These are phyloP conservation scores for Echinops telfairi DNA, from an alignment of 2,113 vertebrate genomes.

Conservation along the genomic window DNA sequence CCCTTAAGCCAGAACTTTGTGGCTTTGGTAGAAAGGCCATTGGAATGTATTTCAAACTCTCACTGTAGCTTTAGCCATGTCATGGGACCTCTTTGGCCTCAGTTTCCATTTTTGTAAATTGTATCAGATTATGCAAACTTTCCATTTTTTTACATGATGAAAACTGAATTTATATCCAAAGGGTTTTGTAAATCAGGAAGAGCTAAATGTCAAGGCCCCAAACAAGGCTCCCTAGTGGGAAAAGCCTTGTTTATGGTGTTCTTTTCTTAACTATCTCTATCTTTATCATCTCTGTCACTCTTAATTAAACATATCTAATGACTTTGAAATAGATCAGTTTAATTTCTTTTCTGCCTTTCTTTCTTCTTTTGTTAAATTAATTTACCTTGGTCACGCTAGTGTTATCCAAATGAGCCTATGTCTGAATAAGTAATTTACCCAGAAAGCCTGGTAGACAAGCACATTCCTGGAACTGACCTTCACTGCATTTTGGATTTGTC, in stretches of 20 bases:
- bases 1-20: not conserved
- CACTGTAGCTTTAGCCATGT: not conserved
- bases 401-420: not conserved
- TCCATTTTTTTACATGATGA: not conserved
- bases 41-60: not conserved
- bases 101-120: slow-evolving; percentile 21
- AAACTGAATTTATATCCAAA: not conserved
- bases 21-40: not conserved
- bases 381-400: not conserved
- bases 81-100: not conserved
- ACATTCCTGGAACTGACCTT: not conserved
- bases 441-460: not conserved
- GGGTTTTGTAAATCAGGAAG: not conserved
- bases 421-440: rapidly evolving
- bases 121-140: not conserved
- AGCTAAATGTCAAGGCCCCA: not conserved
- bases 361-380: not conserved
- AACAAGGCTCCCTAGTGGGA: not conserved
- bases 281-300: not conserved
- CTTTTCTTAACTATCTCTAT: no score
- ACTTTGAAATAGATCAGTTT: not conserved
- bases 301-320: not conserved
- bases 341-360: not conserved
- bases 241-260: not conserved
- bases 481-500: not conserved